These are phyloP conservation scores for Drosophila sproati DNA, from an alignment of 1,140 invertebrate species.

Conservation along the genomic window DNA sequence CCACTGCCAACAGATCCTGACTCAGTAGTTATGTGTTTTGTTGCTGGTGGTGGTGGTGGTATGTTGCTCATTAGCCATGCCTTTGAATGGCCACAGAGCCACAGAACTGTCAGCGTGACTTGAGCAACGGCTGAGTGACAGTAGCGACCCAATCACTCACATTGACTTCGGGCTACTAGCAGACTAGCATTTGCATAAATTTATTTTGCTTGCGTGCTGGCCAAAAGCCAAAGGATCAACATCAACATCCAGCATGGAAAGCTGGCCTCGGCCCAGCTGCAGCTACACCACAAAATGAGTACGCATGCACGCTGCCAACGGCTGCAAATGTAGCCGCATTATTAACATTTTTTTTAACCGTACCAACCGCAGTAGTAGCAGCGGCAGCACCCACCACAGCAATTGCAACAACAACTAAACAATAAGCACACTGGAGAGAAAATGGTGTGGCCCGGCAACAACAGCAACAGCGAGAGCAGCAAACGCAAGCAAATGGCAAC, in stretches of 20 bases:
- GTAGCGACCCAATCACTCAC: constrained; percentile 48
- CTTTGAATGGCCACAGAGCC: constrained; percentile 44
- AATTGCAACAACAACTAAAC: constrained; percentile 21
- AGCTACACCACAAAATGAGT: constrained; percentile 54
- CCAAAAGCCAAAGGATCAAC: constrained; percentile 63
- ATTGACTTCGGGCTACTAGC: constrained; percentile 1
- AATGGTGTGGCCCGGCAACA: constrained; percentile 58
- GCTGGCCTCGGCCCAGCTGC: constrained; percentile 26
- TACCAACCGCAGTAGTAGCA: background rate
- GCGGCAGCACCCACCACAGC: constrained; percentile 48
- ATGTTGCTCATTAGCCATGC: constrained; percentile 70
- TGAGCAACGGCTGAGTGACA: constrained; percentile 49
- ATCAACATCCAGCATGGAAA: constrained; percentile 27
- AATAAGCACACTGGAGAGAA: constrained; percentile 52
- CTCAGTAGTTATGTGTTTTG: background rate
- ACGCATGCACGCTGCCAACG: constrained; percentile 65
- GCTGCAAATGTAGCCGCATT: constrained; percentile 69
- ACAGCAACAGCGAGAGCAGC: constrained; percentile 30
- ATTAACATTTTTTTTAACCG: constrained; percentile 66
- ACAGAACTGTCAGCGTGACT: constrained; percentile 53
- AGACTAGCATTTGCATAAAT: constrained; percentile 69
- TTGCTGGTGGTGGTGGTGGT: constrained; percentile 33
- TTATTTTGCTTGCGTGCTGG: constrained; percentile 64
- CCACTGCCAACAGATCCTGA: constrained; percentile 25
- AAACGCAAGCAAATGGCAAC: constrained; percentile 76